These are phyloP conservation scores for Drosophila picticornis DNA, from an alignment of 2,888 invertebrate species.

Conservation along the genomic window DNA sequence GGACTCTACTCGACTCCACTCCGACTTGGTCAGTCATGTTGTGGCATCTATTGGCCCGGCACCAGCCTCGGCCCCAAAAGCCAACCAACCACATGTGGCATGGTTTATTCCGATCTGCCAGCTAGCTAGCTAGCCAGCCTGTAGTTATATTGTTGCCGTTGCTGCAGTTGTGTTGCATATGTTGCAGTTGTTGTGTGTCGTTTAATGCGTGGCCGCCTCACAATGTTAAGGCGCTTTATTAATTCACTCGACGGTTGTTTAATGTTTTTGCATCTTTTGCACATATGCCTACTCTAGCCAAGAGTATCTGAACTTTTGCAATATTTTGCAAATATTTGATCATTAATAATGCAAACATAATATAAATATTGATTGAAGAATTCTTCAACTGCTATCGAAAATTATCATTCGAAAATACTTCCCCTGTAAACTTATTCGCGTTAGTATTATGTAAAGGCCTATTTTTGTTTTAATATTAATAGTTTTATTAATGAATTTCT, in stretches of 20 bases:
- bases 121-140: constrained; percentile 31
- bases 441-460: background rate
- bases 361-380: background rate
- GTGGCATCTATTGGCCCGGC: constrained; percentile 68
- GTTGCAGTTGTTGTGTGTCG: constrained; percentile 64
- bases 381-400: background rate
- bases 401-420: background rate
- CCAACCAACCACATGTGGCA: constrained; percentile 61
- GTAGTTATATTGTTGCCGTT: constrained; percentile 51
- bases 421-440: rapidly evolving
- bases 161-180: constrained; percentile 29
- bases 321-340: background rate
- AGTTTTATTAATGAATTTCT: background rate
- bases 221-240: constrained; percentile 68
- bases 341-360: background rate
- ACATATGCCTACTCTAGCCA: constrained; percentile 33
- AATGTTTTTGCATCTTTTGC: constrained; percentile 60
- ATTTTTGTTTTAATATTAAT: background rate
- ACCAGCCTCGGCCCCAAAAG: constrained; percentile 2
- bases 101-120: constrained; percentile 22
- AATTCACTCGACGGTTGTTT: constrained; percentile 77
- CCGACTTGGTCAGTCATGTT: constrained; percentile 67
- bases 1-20: constrained; percentile 3
- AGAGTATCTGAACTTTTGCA: background rate
- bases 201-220: constrained; percentile 77